Conservation (phyloP, 2,888 invertebrate species). For the Didymodactylos carnosus region DNA sequence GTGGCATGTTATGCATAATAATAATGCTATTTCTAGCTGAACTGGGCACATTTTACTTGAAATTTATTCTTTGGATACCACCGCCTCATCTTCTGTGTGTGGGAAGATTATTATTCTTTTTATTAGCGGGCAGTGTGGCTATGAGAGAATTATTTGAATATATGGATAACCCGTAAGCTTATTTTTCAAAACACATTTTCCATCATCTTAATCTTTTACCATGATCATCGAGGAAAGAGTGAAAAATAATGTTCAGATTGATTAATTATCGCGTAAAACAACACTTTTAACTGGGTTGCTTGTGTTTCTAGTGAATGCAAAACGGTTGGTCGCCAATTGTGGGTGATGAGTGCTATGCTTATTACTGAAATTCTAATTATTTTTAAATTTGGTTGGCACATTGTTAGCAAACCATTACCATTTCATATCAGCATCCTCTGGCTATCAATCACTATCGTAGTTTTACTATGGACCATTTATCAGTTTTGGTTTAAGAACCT, state of each 20-base stretch:
- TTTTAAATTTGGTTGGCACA: constrained; percentile 39
- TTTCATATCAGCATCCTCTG: constrained; percentile 35
- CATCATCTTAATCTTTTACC: too few relatives aligned
- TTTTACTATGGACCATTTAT: neutral
- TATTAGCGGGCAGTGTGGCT: constrained; percentile 39
- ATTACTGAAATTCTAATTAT: constrained; percentile 39
- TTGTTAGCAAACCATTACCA: constrained; percentile 39
- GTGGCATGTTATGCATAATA: constrained; percentile 37
- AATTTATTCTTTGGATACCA: constrained; percentile 41
- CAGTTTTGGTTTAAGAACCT: constrained; percentile 5
- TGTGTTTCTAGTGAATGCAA: too few relatives aligned
- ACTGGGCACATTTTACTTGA: constrained; percentile 42
- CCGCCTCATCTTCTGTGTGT: constrained; percentile 39
- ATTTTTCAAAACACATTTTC: too few relatives aligned
- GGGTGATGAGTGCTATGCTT: constrained; percentile 38
- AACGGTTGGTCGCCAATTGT: constrained; percentile 40
- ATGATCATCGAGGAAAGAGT: too few relatives aligned
- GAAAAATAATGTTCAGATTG: too few relatives aligned
- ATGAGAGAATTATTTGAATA: constrained; percentile 41
- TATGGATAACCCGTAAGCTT: constrained; percentile 42
- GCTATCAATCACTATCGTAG: constrained; percentile 19
- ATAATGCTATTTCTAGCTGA: constrained; percentile 35
- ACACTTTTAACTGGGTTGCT: too few relatives aligned
- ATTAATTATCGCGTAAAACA: too few relatives aligned
- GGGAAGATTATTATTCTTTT: constrained; percentile 36